phyloP scores from a whole-genome alignment of 2,113 vertebrate genomes.

The Erythrolamprus reginae region DNA sequence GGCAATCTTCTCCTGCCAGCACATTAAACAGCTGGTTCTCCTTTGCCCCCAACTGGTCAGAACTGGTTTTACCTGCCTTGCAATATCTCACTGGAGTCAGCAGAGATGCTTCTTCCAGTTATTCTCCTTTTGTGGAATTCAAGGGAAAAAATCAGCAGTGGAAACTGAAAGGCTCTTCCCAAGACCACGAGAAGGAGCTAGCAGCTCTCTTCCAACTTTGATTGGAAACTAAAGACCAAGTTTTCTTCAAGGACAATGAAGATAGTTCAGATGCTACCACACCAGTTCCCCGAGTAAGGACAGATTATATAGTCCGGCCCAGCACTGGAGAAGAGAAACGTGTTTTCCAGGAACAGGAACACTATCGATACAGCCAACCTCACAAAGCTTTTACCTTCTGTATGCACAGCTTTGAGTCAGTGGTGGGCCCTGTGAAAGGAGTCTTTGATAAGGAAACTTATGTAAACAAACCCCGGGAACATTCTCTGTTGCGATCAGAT shows the following conservation, averaged over 20 bases:
- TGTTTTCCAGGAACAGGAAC: constrained; percentile 97
- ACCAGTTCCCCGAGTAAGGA: constrained; percentile 86
- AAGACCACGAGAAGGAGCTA: constrained; percentile 90
- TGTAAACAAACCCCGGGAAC: constrained; percentile 95
- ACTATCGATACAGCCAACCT: constrained; percentile 93
- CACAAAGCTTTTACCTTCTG: constrained; percentile 97
- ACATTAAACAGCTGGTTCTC: constrained; percentile 93
- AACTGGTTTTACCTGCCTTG: constrained; percentile 85
- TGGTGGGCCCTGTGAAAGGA: constrained; percentile 95
- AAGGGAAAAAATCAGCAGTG: constrained; percentile 89
- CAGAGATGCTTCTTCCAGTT: constrained; percentile 82
- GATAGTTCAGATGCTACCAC: constrained; percentile 81
- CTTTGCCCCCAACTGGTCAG: constrained; percentile 87
- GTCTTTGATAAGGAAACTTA: constrained; percentile 99
- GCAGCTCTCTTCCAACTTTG: constrained; percentile 89
- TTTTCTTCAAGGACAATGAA: constrained; percentile 91
- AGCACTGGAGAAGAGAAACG: constrained; percentile 96
- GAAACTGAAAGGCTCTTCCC: constrained; percentile 84
- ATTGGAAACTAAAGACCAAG: constrained; percentile 94
- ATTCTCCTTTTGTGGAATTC: constrained; percentile 90
- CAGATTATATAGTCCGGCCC: constrained; percentile 94
- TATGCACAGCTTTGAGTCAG: constrained; percentile 96
- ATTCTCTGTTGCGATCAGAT: constrained; percentile 92
- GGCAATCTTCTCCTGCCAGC: constrained; percentile 89
- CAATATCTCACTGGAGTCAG: constrained; percentile 91